These are phyloP conservation scores for Ammospiza caudacuta DNA, from an alignment of 2,113 vertebrate genomes.

Conservation along the genomic window DNA sequence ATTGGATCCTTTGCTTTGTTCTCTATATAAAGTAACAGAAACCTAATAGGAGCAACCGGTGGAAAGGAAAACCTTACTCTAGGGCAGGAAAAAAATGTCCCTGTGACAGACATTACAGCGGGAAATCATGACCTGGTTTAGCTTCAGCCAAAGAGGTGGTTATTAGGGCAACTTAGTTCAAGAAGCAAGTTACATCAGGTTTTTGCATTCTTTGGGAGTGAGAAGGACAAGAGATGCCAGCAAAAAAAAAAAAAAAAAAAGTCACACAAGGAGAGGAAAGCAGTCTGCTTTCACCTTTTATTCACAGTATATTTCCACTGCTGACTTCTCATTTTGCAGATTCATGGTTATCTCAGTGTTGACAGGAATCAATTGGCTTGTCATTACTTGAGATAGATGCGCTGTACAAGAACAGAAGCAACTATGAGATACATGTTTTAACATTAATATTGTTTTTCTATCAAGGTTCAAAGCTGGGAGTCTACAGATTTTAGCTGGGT, in stretches of 20 bases:
- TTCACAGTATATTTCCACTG: not conserved
- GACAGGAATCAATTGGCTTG: not conserved
- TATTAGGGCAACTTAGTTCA: slow-evolving; percentile 4
- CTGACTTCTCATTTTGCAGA: not conserved
- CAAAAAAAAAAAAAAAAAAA: not conserved
- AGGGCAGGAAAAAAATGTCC: not conserved
- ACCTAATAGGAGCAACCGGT: not conserved
- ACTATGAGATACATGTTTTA: not conserved
- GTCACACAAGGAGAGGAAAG: not conserved
- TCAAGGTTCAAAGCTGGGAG: not conserved
- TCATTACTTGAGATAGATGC: not conserved
- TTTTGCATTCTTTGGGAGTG: slow-evolving; percentile 19
- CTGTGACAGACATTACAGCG: slow-evolving; percentile 11
- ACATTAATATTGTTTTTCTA: not conserved
- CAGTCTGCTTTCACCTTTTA: not conserved
- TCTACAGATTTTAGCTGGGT: not conserved
- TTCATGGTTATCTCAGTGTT: not conserved
- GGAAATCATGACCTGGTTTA: slow-evolving; percentile 25
- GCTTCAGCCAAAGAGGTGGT: not conserved
- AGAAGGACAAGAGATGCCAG: slow-evolving; percentile 1
- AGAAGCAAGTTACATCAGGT: slow-evolving; percentile 35
- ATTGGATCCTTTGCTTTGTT: slow-evolving; percentile 46
- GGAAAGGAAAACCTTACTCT: slow-evolving; percentile 22
- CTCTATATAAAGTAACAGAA: slow-evolving; percentile 40
- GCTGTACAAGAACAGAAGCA: not conserved